A percentile compares a stretch with the other conserved stretches of the same genome.
Evolutionary conservation across 2,113 vertebrate genomes (phyloP).

Genomic region (Herpetotheres cachinnans): DNA sequence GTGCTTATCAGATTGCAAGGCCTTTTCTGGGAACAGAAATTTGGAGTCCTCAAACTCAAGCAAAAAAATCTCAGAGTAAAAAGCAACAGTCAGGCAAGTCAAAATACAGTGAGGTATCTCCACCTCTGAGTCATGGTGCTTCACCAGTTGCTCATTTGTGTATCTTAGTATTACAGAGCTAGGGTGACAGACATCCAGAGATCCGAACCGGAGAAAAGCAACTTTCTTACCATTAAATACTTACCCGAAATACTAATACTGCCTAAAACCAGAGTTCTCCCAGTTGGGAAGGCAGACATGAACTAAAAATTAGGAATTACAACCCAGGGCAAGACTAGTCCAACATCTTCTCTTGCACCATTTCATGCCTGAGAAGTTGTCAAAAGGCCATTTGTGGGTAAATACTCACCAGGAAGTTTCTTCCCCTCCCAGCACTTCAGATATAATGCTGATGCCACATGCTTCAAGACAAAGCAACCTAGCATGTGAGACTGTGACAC

Average conservation of each 20-base stretch:
- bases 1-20: background rate
- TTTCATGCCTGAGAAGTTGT: background rate
- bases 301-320: background rate
- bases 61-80: background rate
- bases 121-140: background rate
- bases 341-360: background rate
- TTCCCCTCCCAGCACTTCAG: background rate
- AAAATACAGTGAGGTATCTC: background rate
- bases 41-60: background rate
- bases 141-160: background rate
- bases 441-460: background rate
- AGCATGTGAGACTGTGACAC: background rate
- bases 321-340: background rate
- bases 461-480: background rate
- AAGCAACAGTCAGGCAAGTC: background rate
- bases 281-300: background rate
- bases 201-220: fast-evolving
- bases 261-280: background rate
- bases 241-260: background rate
- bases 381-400: background rate
- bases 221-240: background rate
- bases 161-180: background rate
- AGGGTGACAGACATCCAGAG: background rate
- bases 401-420: background rate
- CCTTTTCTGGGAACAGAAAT: background rate